Percentiles rank a stretch among this genome's conserved stretches.
Conservation (phyloP, 1,140 invertebrate species). For the Cyrtorhinus lividipennis region DNA sequence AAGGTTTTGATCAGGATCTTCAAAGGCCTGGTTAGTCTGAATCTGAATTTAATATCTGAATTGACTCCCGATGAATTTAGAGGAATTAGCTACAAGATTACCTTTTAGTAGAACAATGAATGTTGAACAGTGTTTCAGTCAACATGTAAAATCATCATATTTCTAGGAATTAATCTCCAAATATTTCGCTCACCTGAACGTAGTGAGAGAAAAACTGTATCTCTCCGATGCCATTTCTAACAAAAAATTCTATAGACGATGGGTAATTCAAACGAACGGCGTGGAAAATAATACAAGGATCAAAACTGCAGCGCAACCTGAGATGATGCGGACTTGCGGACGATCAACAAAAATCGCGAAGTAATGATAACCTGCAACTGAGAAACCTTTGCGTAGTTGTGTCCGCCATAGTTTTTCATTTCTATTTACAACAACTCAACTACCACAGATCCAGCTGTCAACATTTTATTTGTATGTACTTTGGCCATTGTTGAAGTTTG, state of each 20-base stretch:
- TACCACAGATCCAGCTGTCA: too few relatives aligned
- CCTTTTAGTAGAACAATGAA: neutral
- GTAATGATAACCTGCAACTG: neutral
- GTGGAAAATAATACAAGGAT: neutral
- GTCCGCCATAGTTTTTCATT: too few relatives aligned
- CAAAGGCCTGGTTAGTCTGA: neutral
- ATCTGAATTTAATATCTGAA: neutral
- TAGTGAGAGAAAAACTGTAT: constrained; percentile 96
- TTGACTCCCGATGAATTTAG: neutral
- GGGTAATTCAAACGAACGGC: neutral
- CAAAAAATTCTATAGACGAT: neutral
- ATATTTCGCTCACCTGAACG: constrained; percentile 68
- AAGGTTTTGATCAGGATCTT: too few relatives aligned
- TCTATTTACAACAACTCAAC: too few relatives aligned
- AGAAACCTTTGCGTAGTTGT: too few relatives aligned
- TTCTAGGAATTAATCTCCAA: neutral
- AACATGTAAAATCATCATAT: neutral
- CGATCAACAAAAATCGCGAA: neutral
- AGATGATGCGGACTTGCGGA: neutral
- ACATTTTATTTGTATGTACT: too few relatives aligned
- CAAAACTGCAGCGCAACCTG: neutral
- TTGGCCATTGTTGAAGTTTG: too few relatives aligned
- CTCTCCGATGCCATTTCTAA: constrained; percentile 81
- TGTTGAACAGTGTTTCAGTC: neutral
- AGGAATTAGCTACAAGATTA: neutral